These are phyloP conservation scores for Laticauda colubrina DNA, from an alignment of 2,113 vertebrate species.

Conservation along the genomic window DNA sequence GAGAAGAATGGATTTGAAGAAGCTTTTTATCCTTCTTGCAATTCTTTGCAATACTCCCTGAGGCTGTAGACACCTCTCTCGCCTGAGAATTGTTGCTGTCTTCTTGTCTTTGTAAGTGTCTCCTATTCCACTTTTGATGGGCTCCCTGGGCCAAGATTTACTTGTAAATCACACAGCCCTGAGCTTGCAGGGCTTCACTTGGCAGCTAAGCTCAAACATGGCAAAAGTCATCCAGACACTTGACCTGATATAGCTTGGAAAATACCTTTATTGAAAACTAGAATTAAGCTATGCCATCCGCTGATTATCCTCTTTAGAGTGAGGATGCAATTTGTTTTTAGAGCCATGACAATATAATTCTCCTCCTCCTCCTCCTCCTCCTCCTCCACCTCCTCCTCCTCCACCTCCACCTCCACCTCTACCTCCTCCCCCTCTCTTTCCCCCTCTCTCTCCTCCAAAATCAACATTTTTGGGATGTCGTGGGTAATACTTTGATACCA, in stretches of 20 bases:
- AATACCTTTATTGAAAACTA: neutral
- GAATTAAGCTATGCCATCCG: neutral
- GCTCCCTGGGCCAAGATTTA: neutral
- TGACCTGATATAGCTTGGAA: neutral
- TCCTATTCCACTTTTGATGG: neutral
- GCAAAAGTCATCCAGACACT: neutral
- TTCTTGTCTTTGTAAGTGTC: neutral
- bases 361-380: too few species aligned
- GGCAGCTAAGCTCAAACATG: neutral
- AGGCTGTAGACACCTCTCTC: neutral
- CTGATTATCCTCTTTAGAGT: neutral
- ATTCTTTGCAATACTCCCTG: neutral
- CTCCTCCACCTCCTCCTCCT: too few species aligned
- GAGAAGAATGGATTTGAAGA: slow-evolving; percentile 54
- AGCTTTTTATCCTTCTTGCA: slow-evolving; percentile 27
- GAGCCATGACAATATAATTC: neutral
- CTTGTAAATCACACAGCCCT: neutral
- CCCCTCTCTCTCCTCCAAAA: neutral
- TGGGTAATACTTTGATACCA: neutral
- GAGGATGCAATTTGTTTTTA: neutral
- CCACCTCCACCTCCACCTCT: too few species aligned
- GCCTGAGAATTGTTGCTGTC: neutral
- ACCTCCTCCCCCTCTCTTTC: too few species aligned
- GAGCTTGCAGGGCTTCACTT: neutral
- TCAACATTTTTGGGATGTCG: neutral